Percentiles rank a stretch among this genome's conserved stretches.
Evolutionary conservation across 1,140 invertebrate species (phyloP).

Genomic region (Dinoponera quadriceps): DNA sequence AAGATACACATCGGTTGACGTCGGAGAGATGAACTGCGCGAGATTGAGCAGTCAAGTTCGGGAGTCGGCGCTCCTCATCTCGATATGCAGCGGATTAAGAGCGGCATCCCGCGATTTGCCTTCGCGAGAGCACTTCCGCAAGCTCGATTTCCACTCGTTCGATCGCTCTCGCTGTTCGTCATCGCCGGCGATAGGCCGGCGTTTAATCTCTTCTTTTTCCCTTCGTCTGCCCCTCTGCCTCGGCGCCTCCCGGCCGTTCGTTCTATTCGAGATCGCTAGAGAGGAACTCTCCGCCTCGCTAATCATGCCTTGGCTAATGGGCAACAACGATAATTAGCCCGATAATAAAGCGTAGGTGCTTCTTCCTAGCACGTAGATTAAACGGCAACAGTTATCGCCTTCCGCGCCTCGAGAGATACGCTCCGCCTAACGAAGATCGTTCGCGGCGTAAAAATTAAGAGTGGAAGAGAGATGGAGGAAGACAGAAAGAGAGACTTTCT

Average conservation of each 20-base stretch:
- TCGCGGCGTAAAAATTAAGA: slow-evolving; percentile 30
- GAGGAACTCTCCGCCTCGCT: slow-evolving; percentile 50
- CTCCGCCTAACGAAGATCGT: slow-evolving; percentile 13
- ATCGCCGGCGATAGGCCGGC: background rate
- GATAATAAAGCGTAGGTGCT: slow-evolving; percentile 62
- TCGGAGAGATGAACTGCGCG: background rate
- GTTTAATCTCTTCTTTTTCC: slow-evolving; percentile 44
- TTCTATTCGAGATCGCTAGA: slow-evolving; percentile 10
- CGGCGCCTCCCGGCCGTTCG: background rate
- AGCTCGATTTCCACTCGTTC: background rate
- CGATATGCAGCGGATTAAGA: slow-evolving; percentile 1
- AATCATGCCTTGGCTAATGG: slow-evolving; percentile 60
- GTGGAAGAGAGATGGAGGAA: too few species aligned
- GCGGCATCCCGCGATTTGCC: background rate
- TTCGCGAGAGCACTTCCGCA: slow-evolving; percentile 12
- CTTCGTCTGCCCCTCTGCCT: slow-evolving; percentile 24
- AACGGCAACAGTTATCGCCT: slow-evolving; percentile 59
- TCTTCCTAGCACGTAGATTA: slow-evolving; percentile 42
- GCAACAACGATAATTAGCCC: slow-evolving; percentile 61
- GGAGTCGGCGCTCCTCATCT: background rate
- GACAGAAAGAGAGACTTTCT: slow-evolving; percentile 5
- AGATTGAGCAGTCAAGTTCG: background rate
- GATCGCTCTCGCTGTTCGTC: background rate
- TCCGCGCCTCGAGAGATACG: slow-evolving; percentile 28
- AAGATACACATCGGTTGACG: background rate